Evolutionary conservation across 2,797 vertebrate genomes (phyloP).

Genomic region (Tapirus indicus): DNA sequence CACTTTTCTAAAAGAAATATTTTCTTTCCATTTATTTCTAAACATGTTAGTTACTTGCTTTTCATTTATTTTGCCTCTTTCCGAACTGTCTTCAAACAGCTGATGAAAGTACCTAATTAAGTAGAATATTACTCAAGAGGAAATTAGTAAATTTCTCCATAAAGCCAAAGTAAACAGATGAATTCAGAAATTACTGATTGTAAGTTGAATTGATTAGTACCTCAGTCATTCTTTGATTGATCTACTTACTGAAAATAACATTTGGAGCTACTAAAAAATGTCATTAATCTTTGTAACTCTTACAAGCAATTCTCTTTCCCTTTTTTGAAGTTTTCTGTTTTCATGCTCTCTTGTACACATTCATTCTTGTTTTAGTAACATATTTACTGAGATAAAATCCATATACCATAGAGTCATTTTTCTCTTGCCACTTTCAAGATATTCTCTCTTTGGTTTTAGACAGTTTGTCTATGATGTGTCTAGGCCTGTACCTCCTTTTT

Average conservation of each 20-base stretch:
- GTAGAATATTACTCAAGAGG: conserved; percentile 16
- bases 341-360: not conserved
- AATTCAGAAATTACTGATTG: conserved; percentile 11
- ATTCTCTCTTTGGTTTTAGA: not conserved
- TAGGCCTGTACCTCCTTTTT: not conserved
- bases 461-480: not conserved
- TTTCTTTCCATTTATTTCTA: conserved; percentile 68
- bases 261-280: not conserved
- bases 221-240: not conserved
- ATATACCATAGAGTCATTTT: not conserved
- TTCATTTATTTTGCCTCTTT: conserved; percentile 69
- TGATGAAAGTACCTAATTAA: conserved; percentile 59
- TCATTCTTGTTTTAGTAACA: not conserved
- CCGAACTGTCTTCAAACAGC: conserved; percentile 54
- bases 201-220: conserved; percentile 46
- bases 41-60: conserved; percentile 51
- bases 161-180: conserved; percentile 3
- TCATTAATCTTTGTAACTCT: not conserved
- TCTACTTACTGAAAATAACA: not conserved
- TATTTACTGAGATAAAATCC: not conserved
- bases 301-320: not conserved
- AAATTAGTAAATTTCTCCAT: conserved; percentile 32
- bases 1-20: conserved; percentile 48
- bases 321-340: not conserved
- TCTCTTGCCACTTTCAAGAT: not conserved